phyloP scores from a whole-genome alignment of 1,140 invertebrate species.

The Drosophila quadrilineata region DNA sequence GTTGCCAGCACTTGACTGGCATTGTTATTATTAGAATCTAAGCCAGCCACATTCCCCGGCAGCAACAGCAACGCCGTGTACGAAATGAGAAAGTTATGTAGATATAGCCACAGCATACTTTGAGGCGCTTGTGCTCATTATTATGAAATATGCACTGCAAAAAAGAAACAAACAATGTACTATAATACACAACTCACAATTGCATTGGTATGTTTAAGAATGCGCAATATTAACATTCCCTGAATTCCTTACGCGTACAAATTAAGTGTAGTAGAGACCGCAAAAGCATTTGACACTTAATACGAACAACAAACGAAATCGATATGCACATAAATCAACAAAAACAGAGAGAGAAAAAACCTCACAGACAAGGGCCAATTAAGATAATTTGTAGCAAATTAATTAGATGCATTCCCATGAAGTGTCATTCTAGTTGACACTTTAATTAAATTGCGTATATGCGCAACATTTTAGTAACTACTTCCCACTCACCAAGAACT shows the following conservation, averaged over 20 bases:
- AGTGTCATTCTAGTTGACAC: not conserved
- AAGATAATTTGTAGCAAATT: conserved; percentile 18
- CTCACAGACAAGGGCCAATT: conserved; percentile 17
- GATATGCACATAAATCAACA: conserved; percentile 20
- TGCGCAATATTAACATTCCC: too few relatives aligned
- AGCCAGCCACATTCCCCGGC: not conserved
- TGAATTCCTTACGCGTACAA: too few relatives aligned
- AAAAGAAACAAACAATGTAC: not conserved
- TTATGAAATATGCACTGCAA: not conserved
- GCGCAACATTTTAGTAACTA: not conserved
- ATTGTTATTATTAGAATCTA: not conserved
- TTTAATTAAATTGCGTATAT: conserved; percentile 13
- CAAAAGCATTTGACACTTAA: not conserved
- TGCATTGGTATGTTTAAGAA: too few relatives aligned
- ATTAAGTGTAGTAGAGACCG: not conserved
- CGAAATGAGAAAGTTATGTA: conserved; percentile 4
- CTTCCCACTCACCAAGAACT: too few relatives aligned
- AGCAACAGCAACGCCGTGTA: not conserved
- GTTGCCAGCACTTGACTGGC: not conserved
- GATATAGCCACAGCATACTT: conserved; percentile 18
- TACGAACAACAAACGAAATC: conserved; percentile 1
- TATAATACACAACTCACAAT: not conserved
- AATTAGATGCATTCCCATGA: conserved; percentile 20
- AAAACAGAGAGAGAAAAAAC: conserved; percentile 2
- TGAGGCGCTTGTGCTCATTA: not conserved